phyloP scores from a whole-genome alignment of 2,797 vertebrate genomes.

The Lithobates sylvaticus region DNA sequence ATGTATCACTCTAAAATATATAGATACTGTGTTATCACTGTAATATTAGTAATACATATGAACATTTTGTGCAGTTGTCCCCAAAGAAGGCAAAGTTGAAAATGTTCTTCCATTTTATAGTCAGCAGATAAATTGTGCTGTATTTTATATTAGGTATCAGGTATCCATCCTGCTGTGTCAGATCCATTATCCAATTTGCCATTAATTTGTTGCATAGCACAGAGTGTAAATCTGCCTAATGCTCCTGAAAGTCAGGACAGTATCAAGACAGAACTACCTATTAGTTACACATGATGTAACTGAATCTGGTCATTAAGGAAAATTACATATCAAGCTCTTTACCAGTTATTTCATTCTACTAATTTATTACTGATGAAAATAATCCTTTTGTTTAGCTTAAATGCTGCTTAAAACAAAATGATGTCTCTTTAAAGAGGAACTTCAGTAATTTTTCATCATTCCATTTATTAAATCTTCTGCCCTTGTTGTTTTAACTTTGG shows the following conservation, averaged over 20 bases:
- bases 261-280: slow-evolving; percentile 21
- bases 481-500: too few relatives aligned
- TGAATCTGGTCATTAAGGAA: slow-evolving; percentile 20
- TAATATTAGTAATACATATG: too few relatives aligned
- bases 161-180: slow-evolving; percentile 12
- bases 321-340: slow-evolving; percentile 5
- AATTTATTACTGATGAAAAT: not conserved
- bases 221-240: slow-evolving; percentile 29
- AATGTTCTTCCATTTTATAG: not conserved
- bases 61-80: too few relatives aligned
- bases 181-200: slow-evolving; percentile 29
- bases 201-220: slow-evolving; percentile 23
- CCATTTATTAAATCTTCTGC: too few relatives aligned
- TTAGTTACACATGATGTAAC: slow-evolving; percentile 33
- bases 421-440: not conserved
- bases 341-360: slow-evolving; percentile 12
- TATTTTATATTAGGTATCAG: not conserved
- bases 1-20: too few relatives aligned
- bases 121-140: slow-evolving; percentile 4
- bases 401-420: not conserved
- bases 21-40: too few relatives aligned
- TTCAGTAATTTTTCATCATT: too few relatives aligned
- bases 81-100: not conserved
- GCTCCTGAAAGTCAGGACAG: not conserved
- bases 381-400: not conserved